Percentiles rank a stretch among this genome's conserved stretches.
Conservation (phyloP, 2,113 vertebrate genomes). For the Antigone vipio region DNA sequence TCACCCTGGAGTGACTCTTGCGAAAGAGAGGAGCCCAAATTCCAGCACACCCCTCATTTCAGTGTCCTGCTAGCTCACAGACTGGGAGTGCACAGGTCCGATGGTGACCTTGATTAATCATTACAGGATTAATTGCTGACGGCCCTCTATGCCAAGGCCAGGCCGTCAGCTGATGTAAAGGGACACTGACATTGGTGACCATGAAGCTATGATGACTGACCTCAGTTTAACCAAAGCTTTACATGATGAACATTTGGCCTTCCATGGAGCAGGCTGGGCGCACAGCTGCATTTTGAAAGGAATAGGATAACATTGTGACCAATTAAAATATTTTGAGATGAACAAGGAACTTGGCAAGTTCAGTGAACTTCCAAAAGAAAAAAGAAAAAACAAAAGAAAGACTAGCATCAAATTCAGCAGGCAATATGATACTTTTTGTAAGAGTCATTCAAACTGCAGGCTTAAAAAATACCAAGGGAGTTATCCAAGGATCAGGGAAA, state of each 20-base stretch:
- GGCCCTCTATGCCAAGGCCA: not conserved
- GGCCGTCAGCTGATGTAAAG: not conserved
- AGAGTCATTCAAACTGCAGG: not conserved
- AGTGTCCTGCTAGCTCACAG: not conserved
- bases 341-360: not conserved
- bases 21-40: not conserved
- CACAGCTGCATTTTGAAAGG: not conserved
- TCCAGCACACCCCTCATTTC: not conserved
- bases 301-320: not conserved
- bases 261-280: not conserved
- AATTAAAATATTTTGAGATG: not conserved
- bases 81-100: not conserved
- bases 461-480: not conserved
- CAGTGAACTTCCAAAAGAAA: not conserved
- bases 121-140: not conserved
- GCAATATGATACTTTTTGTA: not conserved
- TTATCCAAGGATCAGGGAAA: not conserved
- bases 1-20: not conserved
- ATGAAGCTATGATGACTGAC: not conserved
- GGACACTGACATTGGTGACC: not conserved
- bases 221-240: not conserved
- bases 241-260: not conserved
- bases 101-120: slow-evolving; percentile 13
- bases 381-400: not conserved
- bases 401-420: not conserved